phyloP scores from a whole-genome alignment of 2,888 invertebrate genomes.

The Sinodicranocentrus sp. region DNA sequence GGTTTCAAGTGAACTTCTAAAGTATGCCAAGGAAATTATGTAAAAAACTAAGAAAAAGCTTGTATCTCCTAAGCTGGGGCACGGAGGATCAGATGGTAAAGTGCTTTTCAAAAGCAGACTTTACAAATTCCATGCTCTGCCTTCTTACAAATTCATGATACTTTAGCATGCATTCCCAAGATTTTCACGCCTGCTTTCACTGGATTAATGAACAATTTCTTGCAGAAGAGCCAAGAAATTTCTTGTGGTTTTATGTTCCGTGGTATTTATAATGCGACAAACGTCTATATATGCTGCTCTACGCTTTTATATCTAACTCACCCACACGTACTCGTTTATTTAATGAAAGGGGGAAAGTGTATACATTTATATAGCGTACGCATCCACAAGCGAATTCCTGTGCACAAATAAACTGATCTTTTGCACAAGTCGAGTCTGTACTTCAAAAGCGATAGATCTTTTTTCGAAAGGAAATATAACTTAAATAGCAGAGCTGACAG shows the following conservation, averaged over 20 bases:
- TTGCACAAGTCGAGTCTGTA: not conserved
- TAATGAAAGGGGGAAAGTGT: constrained; percentile 21
- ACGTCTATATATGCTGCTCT: not conserved
- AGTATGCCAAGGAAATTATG: too few relatives aligned
- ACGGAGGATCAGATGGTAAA: too few relatives aligned
- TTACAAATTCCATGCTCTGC: constrained; percentile 13
- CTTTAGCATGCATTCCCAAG: constrained; percentile 24
- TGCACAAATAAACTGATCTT: constrained; percentile 5
- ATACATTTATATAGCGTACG: not conserved
- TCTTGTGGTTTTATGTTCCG: constrained; percentile 32
- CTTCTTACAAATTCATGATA: constrained; percentile 40
- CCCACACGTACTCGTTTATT: not conserved
- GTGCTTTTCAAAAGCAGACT: not conserved
- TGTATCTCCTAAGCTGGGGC: too few relatives aligned
- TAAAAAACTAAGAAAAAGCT: not conserved
- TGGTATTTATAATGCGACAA: constrained; percentile 21
- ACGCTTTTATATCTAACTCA: constrained; percentile 1
- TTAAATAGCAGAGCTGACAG: constrained; percentile 50
- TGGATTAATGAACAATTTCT: constrained; percentile 60
- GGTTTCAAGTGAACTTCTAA: not conserved
- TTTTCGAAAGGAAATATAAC: constrained; percentile 17
- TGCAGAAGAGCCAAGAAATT: constrained; percentile 54
- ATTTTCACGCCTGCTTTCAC: constrained; percentile 64
- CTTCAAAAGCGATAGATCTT: constrained; percentile 15
- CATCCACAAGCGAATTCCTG: not conserved